Evolutionary conservation across 2,888 invertebrate genomes (phyloP).

Genomic region (Lysandra coridon): DNA sequence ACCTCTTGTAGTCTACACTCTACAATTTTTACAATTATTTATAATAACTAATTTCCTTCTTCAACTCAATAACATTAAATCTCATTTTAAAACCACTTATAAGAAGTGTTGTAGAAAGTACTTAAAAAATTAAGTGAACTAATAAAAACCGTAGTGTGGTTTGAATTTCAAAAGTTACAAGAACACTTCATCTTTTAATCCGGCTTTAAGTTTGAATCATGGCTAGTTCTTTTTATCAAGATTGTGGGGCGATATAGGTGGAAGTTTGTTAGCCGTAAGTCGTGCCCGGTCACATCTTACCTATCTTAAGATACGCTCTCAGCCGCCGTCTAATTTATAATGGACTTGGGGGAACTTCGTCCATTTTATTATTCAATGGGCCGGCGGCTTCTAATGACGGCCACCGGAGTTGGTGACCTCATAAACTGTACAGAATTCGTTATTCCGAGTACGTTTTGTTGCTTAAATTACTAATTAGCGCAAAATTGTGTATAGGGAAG

Average conservation of each 20-base stretch:
- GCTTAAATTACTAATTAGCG: not conserved
- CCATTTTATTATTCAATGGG: constrained; percentile 81
- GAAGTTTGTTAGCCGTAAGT: constrained; percentile 71
- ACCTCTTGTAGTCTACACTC: not conserved
- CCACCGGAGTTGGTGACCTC: constrained; percentile 59
- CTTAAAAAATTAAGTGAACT: constrained; percentile 32
- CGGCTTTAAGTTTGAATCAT: constrained; percentile 72
- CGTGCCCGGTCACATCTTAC: constrained; percentile 78
- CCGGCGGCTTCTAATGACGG: constrained; percentile 77
- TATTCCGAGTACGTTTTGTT: not conserved
- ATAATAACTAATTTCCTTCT: not conserved
- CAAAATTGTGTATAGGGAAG: not conserved
- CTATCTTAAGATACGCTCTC: constrained; percentile 79
- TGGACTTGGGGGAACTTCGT: constrained; percentile 79
- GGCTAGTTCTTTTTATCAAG: constrained; percentile 78
- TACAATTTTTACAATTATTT: not conserved
- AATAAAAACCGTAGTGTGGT: constrained; percentile 33
- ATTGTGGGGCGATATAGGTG: constrained; percentile 69
- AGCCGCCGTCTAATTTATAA: constrained; percentile 80
- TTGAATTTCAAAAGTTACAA: constrained; percentile 55
- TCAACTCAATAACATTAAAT: not conserved
- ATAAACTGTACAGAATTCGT: constrained; percentile 21
- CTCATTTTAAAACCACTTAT: not conserved
- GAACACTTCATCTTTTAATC: constrained; percentile 55
- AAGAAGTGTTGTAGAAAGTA: constrained; percentile 19